phyloP scores from a whole-genome alignment of 2,113 vertebrate genomes.

The Ranitomeya variabilis region DNA sequence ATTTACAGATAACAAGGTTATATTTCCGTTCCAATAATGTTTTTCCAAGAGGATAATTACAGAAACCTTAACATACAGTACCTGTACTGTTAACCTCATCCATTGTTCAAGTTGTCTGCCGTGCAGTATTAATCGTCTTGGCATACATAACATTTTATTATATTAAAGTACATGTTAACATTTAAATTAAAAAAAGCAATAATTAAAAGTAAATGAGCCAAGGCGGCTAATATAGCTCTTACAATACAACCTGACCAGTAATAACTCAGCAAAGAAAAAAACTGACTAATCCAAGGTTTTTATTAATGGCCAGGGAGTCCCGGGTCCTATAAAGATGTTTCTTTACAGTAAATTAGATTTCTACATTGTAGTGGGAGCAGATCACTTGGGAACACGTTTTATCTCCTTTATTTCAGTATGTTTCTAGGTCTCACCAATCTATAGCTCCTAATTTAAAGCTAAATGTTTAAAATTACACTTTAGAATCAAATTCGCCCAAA shows the following conservation, averaged over 20 bases:
- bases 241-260: constrained; percentile 24
- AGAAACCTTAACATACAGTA: not conserved
- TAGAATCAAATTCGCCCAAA: not conserved
- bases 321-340: constrained; percentile 9
- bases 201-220: constrained; percentile 15
- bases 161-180: constrained; percentile 33
- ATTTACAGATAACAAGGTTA: constrained; percentile 11
- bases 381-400: constrained; percentile 9
- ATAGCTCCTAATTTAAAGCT: not conserved
- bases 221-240: constrained; percentile 1
- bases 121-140: constrained; percentile 6
- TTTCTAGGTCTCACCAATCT: not conserved
- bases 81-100: constrained; percentile 19
- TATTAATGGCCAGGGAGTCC: constrained; percentile 32
- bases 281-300: not conserved
- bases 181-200: constrained; percentile 23
- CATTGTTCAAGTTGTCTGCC: not conserved
- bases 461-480: not conserved
- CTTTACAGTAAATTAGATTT: constrained; percentile 41
- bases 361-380: constrained; percentile 17
- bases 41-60: not conserved
- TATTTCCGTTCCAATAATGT: not conserved
- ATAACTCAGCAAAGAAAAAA: constrained; percentile 1
- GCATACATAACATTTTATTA: constrained; percentile 5
- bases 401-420: constrained; percentile 19